Base-by-base conservation (phyloP, 2,888 invertebrate species). In the Pollenia amentaria region DNA sequence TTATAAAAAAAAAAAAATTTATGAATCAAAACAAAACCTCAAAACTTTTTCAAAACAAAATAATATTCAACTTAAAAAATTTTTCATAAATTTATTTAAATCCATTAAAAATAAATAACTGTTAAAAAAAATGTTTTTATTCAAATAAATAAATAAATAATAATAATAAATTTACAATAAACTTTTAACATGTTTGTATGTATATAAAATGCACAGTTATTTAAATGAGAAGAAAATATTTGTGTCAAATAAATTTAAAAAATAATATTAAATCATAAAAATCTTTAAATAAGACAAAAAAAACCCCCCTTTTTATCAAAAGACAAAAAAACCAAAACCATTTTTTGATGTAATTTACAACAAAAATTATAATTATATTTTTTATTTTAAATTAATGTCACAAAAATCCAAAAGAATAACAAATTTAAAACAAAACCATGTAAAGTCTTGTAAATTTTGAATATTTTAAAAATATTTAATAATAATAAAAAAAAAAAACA, bases 381-480 rank as follows among this genome's bases (percentile, higher is more conserved):
- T 70, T 83, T 85, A 60, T 64, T 75, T 85, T 85, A 42, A 75
- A 84, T 76, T 65, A 87, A 64, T 73, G 40, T 84, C 84, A 84
- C 62, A 79, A 42, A 62, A 46, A 57, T 64, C 60, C 42, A 42
- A 81, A 55, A 44, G 29, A 29, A 67, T 12, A 64, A 18, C 16
- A 42, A 55, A 21, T 57, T 53, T 18, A 18, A 73, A 69, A 65
- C 44, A n/a, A 86, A 73, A 78, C 51, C 48, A 69, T 87, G 84
- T 87, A 87, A 87, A 84, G 51, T 88, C 84, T 67, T 88, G 83
- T 88, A 87, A 73, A 81, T 80, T 84, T 87, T 84, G 40, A 83
- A 79, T 86, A 89, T 89, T 87, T 88, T 87, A 87, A 89, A 80
- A 89, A 88, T 87, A 88, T 79, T 83, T 84, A 87, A 87, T 79